A percentile compares a stretch with the other conserved stretches of the same genome.
Evolutionary conservation across 23 tunicate species (phyloP).

Genomic region (Halocynthia roretzi): DNA sequence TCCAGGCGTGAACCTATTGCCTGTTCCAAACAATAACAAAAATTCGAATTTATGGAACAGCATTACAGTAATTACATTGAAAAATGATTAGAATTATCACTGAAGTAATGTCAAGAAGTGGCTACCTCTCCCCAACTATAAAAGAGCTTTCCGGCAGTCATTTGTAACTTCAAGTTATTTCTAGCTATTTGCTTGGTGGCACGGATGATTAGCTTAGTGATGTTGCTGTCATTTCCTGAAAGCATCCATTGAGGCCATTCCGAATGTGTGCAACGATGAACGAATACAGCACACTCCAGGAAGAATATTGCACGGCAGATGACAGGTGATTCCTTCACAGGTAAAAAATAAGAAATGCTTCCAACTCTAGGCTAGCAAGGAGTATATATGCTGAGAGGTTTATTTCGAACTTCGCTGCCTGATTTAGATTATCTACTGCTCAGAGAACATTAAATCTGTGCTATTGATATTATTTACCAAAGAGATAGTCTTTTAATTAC

Average conservation of each 20-base stretch:
- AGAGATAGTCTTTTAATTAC: constrained; percentile 19
- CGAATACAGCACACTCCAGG: constrained; percentile 51
- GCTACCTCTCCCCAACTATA: constrained; percentile 61
- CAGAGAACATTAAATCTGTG: neutral
- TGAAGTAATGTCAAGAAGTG: neutral
- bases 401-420: neutral
- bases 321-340: constrained; percentile 53
- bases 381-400: neutral
- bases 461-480: neutral
- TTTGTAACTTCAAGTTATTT: constrained; percentile 35
- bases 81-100: neutral
- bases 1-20: constrained; percentile 13
- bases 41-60: neutral
- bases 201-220: constrained; percentile 12
- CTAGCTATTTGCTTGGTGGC: neutral
- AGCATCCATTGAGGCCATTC: constrained; percentile 81
- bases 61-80: neutral
- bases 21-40: neutral
- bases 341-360: neutral
- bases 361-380: neutral
- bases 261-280: constrained; percentile 43
- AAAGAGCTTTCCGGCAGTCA: constrained; percentile 40
- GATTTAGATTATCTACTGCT: neutral
- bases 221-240: neutral
- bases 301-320: constrained; percentile 60